These are phyloP conservation scores for Parauchenoglanis punctatus DNA, from an alignment of 2,797 vertebrate species.

Conservation along the genomic window DNA sequence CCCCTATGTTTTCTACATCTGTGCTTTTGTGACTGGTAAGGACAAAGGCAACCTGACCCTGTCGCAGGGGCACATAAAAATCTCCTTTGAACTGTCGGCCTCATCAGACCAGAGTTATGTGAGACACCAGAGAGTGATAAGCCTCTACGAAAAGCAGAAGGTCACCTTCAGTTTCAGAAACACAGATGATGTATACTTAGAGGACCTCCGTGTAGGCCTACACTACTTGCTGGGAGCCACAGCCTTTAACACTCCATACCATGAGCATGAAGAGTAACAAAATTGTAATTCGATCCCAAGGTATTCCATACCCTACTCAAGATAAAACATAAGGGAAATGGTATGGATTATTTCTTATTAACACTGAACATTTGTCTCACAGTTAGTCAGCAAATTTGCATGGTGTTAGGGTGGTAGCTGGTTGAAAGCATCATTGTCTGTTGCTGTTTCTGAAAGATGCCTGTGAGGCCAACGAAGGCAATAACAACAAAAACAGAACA, in stretches of 20 bases:
- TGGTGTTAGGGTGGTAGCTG: not conserved
- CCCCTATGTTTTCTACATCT: conserved; percentile 56
- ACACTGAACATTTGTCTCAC: conserved; percentile 7
- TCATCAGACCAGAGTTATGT: not conserved
- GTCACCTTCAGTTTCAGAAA: conserved; percentile 29
- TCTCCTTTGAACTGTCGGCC: conserved; percentile 20
- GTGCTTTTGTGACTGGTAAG: not conserved
- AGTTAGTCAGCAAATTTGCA: conserved; percentile 8
- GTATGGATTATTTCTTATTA: conserved; percentile 6
- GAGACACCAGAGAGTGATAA: conserved; percentile 40
- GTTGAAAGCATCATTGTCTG: not conserved
- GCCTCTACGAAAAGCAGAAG: conserved; percentile 34
- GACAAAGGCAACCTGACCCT: conserved; percentile 36
- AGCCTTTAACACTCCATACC: conserved; percentile 21
- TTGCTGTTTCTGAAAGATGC: not conserved
- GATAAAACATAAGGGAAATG: not conserved
- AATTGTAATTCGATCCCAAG: not conserved
- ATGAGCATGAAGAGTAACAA: not conserved
- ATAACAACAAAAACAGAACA: not conserved
- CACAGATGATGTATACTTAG: not conserved
- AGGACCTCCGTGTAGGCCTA: conserved; percentile 42
- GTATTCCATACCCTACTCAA: not conserved
- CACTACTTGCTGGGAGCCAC: conserved; percentile 54
- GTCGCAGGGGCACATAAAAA: not conserved
- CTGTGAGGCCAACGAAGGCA: not conserved